These are phyloP conservation scores for Alentia gelatinosa DNA, from an alignment of 2,888 invertebrate species.

Conservation along the genomic window DNA sequence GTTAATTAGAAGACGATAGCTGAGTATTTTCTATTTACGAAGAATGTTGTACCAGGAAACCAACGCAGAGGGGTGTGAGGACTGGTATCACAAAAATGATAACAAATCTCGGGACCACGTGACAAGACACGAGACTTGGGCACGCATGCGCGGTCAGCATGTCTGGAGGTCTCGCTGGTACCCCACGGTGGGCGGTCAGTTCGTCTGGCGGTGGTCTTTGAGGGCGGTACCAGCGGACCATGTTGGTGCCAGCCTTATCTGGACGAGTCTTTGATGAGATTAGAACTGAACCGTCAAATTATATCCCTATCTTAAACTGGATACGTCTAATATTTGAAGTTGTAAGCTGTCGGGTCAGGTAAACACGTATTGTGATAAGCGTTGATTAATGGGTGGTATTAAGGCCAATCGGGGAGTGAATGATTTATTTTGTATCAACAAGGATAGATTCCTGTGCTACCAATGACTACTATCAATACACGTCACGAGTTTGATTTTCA, in stretches of 20 bases:
- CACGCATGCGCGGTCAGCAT: background rate
- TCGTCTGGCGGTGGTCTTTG: background rate
- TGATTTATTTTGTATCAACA: no score
- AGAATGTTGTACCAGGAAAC: background rate
- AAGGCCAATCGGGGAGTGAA: no score
- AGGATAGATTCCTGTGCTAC: no score
- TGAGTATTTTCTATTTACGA: background rate
- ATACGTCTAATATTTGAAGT: no score
- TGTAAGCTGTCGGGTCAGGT: no score
- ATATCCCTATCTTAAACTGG: background rate
- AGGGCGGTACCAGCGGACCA: background rate
- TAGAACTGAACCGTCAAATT: background rate
- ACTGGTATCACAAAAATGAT: no score
- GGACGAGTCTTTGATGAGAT: background rate
- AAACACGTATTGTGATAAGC: no score
- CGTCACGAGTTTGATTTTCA: no score
- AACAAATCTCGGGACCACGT: background rate
- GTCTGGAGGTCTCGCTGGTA: background rate
- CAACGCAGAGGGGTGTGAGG: background rate
- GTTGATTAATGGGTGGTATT: no score
- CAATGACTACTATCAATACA: no score
- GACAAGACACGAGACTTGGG: background rate
- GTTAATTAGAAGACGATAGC: background rate
- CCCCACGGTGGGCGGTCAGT: background rate
- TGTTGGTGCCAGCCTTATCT: background rate